These are phyloP conservation scores for Cebus imitator DNA, from an alignment of 2,113 vertebrate species.

Conservation along the genomic window DNA sequence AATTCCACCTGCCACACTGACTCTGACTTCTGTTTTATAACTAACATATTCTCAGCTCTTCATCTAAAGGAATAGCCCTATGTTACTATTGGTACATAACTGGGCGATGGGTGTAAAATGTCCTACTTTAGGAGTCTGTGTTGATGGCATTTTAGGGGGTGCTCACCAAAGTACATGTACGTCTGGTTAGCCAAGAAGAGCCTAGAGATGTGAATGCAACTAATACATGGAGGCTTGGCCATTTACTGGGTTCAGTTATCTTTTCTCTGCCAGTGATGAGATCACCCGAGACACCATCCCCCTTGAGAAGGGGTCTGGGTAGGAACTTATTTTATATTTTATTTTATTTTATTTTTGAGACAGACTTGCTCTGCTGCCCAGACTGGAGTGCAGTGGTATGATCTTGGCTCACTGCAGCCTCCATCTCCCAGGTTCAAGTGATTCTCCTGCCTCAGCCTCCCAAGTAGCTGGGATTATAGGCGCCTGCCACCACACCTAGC, in stretches of 20 bases:
- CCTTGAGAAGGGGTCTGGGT: neutral
- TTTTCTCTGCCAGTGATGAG: neutral
- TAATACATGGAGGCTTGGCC: neutral
- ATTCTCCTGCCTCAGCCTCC: neutral
- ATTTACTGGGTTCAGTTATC: neutral
- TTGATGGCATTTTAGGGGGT: neutral
- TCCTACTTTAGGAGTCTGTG: neutral
- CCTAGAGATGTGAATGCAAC: neutral
- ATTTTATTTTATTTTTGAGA: neutral
- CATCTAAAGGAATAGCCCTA: neutral
- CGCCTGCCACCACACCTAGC: neutral
- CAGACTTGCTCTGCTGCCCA: neutral
- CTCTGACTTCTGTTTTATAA: conserved; percentile 7
- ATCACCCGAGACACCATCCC: neutral
- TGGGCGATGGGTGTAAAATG: neutral
- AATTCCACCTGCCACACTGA: neutral
- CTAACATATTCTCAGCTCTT: neutral
- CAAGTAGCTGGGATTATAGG: neutral
- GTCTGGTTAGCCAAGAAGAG: neutral
- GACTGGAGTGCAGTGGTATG: neutral
- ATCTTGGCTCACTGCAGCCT: neutral
- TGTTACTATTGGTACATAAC: neutral
- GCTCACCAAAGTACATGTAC: neutral
- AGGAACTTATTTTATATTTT: neutral
- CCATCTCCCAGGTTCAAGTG: neutral